Percentiles rank a stretch among this genome's conserved stretches.
Conservation (phyloP, 2,113 vertebrate genomes). For the Penelope pileata region DNA sequence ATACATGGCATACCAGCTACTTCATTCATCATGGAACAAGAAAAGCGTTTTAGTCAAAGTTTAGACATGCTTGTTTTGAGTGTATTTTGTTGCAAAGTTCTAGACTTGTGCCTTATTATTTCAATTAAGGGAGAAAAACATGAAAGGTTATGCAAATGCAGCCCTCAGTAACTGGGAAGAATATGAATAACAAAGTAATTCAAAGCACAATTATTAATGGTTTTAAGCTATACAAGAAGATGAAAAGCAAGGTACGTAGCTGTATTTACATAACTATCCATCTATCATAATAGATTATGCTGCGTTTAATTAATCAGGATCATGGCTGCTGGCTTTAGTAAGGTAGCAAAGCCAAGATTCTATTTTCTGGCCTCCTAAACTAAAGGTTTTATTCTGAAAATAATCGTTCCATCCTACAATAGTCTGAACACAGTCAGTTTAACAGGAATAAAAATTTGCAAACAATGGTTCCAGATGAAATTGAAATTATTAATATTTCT, state of each 20-base stretch:
- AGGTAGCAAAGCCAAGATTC: not conserved
- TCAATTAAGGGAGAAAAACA: not conserved
- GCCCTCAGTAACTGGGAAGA: not conserved
- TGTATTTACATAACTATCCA: not conserved
- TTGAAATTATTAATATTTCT: not conserved
- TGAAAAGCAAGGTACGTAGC: not conserved
- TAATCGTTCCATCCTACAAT: rapidly evolving
- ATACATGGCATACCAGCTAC: not conserved
- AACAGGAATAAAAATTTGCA: not conserved
- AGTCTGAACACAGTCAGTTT: not conserved
- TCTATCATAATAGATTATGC: not conserved
- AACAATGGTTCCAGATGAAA: not conserved
- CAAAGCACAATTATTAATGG: not conserved
- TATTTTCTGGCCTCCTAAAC: not conserved
- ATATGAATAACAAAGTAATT: constrained; percentile 7
- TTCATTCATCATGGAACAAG: not conserved
- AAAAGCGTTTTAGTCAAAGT: not conserved
- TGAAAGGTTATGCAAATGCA: not conserved
- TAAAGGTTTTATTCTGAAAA: not conserved
- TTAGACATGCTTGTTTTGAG: not conserved
- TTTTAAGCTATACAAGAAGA: not conserved
- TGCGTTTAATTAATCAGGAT: not conserved
- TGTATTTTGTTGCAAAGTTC: not conserved
- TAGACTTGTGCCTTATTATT: not conserved
- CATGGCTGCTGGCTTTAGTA: not conserved